These are phyloP conservation scores for Thermophis baileyi DNA, from an alignment of 2,113 vertebrate species.

Conservation along the genomic window DNA sequence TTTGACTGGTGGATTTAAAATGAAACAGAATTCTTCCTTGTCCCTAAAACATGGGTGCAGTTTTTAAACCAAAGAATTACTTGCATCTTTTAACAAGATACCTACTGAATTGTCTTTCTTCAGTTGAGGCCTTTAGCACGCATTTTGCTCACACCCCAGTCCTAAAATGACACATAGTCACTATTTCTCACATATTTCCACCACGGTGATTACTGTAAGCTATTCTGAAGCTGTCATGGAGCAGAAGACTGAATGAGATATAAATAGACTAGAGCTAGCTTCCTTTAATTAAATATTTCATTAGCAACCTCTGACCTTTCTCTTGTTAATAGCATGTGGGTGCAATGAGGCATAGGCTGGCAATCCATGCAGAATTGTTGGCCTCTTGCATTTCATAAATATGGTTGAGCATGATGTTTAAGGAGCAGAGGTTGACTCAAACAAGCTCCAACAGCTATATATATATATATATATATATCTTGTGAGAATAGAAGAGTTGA, in stretches of 20 bases:
- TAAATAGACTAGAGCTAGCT: not conserved
- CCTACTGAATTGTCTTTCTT: not conserved
- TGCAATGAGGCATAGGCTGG: not conserved
- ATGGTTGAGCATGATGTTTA: not conserved
- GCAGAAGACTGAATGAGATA: constrained; percentile 1
- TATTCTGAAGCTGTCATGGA: not conserved
- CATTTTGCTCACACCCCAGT: not conserved
- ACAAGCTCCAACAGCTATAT: not conserved
- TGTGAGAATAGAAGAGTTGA: no score
- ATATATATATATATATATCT: not conserved
- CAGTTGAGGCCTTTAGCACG: not conserved
- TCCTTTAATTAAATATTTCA: constrained; percentile 8
- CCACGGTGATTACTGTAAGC: not conserved
- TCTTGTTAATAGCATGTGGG: not conserved
- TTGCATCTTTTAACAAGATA: not conserved
- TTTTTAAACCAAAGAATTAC: not conserved
- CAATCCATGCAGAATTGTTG: not conserved
- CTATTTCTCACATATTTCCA: not conserved
- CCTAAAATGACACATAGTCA: not conserved
- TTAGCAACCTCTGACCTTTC: not conserved
- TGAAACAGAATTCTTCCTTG: not conserved
- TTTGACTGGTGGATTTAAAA: not conserved
- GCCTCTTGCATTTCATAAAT: not conserved
- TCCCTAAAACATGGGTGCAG: not conserved
- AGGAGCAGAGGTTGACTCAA: not conserved